These are phyloP conservation scores for Solen grandis DNA, from an alignment of 1,140 invertebrate species.

Conservation along the genomic window DNA sequence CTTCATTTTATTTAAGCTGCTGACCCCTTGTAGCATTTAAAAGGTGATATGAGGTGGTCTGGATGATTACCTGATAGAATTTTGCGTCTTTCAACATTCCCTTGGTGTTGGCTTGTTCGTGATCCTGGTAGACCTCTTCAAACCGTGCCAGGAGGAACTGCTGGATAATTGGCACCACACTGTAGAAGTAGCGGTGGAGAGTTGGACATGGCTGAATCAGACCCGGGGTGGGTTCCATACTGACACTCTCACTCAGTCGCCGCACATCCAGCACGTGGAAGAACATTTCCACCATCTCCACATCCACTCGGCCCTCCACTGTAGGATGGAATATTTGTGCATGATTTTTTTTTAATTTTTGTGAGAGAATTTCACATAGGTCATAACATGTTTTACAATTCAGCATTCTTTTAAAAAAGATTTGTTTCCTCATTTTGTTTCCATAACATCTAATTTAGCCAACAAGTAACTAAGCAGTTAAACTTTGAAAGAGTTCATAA, in stretches of 20 bases:
- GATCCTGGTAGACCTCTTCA: conserved; percentile 62
- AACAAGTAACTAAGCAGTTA: too few species aligned
- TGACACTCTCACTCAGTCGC: conserved; percentile 65
- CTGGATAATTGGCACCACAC: conserved; percentile 71
- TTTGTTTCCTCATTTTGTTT: too few species aligned
- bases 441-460: too few species aligned
- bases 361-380: too few species aligned
- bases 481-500: too few species aligned
- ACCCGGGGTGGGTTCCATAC: conserved; percentile 60
- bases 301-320: conserved; percentile 10
- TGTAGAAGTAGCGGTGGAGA: conserved; percentile 69
- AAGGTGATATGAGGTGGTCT: too few species aligned
- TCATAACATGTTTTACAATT: too few species aligned
- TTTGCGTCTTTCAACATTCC: conserved; percentile 58
- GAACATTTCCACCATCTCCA: conserved; percentile 59
- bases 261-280: conserved; percentile 63
- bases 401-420: too few species aligned
- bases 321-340: too few species aligned
- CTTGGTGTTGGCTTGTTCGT: conserved; percentile 54
- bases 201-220: conserved; percentile 65
- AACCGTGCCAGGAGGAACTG: conserved; percentile 62
- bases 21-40: too few species aligned
- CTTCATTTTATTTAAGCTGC: too few species aligned
- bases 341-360: too few species aligned
- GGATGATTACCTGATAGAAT: conserved; percentile 74